phyloP scores from a whole-genome alignment of 2,888 invertebrate species.

The Sisyra nigra region DNA sequence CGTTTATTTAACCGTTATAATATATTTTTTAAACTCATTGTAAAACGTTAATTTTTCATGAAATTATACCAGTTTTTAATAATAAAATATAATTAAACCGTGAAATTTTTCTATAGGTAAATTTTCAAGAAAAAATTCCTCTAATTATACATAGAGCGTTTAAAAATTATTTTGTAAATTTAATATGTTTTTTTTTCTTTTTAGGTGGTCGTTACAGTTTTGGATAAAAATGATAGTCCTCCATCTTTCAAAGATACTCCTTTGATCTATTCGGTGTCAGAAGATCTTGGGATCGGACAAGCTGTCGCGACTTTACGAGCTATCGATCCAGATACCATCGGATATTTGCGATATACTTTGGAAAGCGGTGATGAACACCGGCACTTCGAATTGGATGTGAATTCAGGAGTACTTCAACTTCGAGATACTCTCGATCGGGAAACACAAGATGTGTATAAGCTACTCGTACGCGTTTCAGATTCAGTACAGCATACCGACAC shows the following conservation, averaged over 20 bases:
- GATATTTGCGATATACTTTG: slow-evolving; percentile 57
- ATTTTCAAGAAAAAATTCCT: background rate
- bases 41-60: no score
- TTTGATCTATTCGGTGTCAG: slow-evolving; percentile 59
- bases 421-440: slow-evolving; percentile 74
- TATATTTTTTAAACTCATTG: no score
- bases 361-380: slow-evolving; percentile 38
- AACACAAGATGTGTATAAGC: slow-evolving; percentile 56
- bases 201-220: slow-evolving; percentile 72
- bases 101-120: background rate
- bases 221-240: slow-evolving; percentile 92
- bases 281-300: slow-evolving; percentile 71
- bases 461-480: slow-evolving; percentile 74
- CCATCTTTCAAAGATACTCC: slow-evolving; percentile 68
- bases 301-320: slow-evolving; percentile 61
- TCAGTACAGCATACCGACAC: slow-evolving; percentile 75
- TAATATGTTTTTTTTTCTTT: slow-evolving; percentile 17
- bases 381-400: slow-evolving; percentile 57
- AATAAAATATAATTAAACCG: background rate
- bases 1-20: no score
- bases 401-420: slow-evolving; percentile 55
- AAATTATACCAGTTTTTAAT: background rate
- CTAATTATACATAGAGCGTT: background rate
- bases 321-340: slow-evolving; percentile 73
- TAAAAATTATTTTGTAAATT: no score